Conservation (phyloP, 2,797 vertebrate species). For the Neopelma chrysocephalum region DNA sequence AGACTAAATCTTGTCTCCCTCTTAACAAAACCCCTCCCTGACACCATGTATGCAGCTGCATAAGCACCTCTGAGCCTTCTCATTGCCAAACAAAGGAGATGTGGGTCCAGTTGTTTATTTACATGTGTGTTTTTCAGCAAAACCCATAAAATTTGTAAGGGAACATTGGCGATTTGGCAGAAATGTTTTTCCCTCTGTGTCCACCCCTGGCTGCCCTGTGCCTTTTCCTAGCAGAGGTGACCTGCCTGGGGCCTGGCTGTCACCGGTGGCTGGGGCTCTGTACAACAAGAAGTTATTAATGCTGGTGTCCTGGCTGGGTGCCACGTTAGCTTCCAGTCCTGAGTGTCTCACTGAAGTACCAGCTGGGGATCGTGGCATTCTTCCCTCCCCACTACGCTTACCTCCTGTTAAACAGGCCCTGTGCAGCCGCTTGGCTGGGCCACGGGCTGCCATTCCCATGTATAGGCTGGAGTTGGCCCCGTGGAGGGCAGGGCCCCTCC, state of each 20-base stretch:
- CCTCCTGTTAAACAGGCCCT: conserved; percentile 37
- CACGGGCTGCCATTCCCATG: not conserved
- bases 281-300: conserved; percentile 52
- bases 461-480: conserved; percentile 6
- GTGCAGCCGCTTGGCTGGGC: conserved; percentile 4
- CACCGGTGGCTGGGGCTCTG: not conserved
- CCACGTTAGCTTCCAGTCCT: conserved; percentile 32
- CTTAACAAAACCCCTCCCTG: not conserved
- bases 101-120: not conserved
- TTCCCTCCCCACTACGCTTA: not conserved
- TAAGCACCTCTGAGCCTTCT: not conserved
- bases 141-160: not conserved
- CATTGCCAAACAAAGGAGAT: not conserved
- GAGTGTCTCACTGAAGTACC: conserved; percentile 44
- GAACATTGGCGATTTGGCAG: not conserved
- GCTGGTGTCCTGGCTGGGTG: conserved; percentile 47
- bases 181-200: not conserved
- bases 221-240: not conserved
- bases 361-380: conserved; percentile 50
- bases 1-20: not conserved
- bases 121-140: not conserved
- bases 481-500: not conserved
- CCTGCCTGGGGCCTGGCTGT: not conserved
- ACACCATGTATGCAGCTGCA: not conserved
- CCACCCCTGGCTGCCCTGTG: fast-evolving